These are phyloP conservation scores for Sarcophaga variegata DNA, from an alignment of 2,888 invertebrate genomes.

Conservation along the genomic window DNA sequence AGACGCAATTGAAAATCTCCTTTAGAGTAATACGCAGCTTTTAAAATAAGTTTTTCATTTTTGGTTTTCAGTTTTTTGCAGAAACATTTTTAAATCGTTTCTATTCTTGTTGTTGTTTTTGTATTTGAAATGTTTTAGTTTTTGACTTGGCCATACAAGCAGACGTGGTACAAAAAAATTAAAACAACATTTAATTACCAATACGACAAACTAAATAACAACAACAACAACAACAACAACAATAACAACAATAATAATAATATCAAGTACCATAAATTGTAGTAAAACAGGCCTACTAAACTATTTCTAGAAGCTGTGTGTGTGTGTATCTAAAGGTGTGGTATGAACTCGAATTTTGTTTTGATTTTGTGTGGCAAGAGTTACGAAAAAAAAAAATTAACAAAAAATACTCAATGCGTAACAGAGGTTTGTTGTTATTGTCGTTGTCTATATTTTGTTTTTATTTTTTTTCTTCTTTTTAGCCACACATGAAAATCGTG, in stretches of 20 bases:
- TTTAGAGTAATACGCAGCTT: slow-evolving; percentile 61
- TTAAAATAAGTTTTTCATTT: background rate
- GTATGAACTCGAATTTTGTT: slow-evolving; percentile 19
- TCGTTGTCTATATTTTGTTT: background rate
- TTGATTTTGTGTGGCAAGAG: slow-evolving; percentile 28
- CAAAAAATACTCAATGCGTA: slow-evolving; percentile 53
- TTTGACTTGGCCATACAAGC: slow-evolving; percentile 22
- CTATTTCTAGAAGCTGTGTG: background rate
- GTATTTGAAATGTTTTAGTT: slow-evolving; percentile 26
- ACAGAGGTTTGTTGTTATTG: slow-evolving; percentile 37
- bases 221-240: background rate
- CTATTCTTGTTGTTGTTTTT: slow-evolving; percentile 13
- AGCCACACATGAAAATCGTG: slow-evolving; percentile 64
- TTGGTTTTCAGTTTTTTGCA: background rate
- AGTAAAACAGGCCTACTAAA: slow-evolving; percentile 65
- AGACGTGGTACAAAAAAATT: slow-evolving; percentile 1
- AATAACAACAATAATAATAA: slow-evolving; percentile 4
- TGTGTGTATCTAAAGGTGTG: slow-evolving; percentile 42
- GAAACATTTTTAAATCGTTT: slow-evolving; percentile 62
- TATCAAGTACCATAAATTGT: slow-evolving; percentile 41
- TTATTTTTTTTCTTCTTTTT: background rate
- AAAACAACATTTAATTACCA: slow-evolving; percentile 64
- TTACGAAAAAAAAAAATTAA: slow-evolving; percentile 8
- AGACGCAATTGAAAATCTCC: slow-evolving; percentile 1
- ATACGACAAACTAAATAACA: slow-evolving; percentile 45